These are phyloP conservation scores for Rhinoraja longicauda DNA, from an alignment of 2,797 vertebrate genomes.

Conservation along the genomic window DNA sequence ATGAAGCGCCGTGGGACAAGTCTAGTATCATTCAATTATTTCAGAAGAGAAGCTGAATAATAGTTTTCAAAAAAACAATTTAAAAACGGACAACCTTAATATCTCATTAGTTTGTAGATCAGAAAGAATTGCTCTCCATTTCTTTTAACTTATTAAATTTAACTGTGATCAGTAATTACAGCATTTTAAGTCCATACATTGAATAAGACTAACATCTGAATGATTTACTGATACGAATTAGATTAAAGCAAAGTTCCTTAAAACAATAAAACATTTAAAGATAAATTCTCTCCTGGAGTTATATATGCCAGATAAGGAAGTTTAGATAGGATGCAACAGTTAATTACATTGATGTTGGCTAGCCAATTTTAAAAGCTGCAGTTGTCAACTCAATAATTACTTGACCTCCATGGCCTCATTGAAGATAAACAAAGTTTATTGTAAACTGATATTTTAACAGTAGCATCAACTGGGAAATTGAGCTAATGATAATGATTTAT, in stretches of 20 bases:
- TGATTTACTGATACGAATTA: neutral
- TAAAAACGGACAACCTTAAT: neutral
- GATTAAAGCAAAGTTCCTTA: neutral
- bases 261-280: neutral
- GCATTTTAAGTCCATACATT: neutral
- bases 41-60: neutral
- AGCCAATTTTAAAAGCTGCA: neutral
- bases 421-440: constrained; percentile 21
- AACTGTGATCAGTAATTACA: neutral
- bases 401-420: neutral
- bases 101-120: neutral
- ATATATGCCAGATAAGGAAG: neutral
- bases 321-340: neutral
- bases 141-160: neutral
- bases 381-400: neutral
- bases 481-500: neutral
- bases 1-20: neutral
- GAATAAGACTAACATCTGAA: neutral
- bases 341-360: neutral
- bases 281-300: neutral
- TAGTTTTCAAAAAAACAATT: neutral
- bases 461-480: neutral
- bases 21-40: neutral
- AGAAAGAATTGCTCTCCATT: neutral
- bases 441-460: neutral